Evolutionary conservation across 2,113 vertebrate genomes (phyloP).

Genomic region (Oreocharis arfaki): DNA sequence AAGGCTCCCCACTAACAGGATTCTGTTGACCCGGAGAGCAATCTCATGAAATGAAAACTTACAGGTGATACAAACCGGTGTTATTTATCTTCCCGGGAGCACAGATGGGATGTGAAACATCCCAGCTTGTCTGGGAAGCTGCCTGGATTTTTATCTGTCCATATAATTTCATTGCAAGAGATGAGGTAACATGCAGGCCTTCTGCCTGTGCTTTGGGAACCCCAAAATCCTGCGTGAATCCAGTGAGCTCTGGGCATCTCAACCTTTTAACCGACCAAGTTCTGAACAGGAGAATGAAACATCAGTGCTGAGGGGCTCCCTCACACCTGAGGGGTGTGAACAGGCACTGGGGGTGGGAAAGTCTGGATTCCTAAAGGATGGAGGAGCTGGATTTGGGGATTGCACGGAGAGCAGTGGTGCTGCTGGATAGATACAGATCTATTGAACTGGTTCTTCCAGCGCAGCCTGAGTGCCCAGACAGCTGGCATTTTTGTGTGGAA

Average conservation of each 20-base stretch:
- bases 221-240: not conserved
- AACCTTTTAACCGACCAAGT: fast-evolving
- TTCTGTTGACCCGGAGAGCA: not conserved
- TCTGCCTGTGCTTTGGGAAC: not conserved
- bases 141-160: not conserved
- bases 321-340: not conserved
- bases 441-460: constrained; percentile 51
- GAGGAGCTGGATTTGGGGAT: not conserved
- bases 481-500: constrained; percentile 13
- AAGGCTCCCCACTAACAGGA: not conserved
- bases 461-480: constrained; percentile 6
- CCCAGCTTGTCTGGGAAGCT: not conserved
- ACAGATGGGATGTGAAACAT: not conserved
- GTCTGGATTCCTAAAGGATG: not conserved
- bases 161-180: not conserved
- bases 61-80: not conserved
- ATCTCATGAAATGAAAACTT: not conserved
- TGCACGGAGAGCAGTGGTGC: not conserved
- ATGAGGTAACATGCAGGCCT: not conserved
- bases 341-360: not conserved
- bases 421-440: constrained; percentile 8
- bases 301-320: not conserved
- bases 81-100: not conserved
- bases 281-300: not conserved
- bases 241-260: not conserved